Base-by-base conservation (phyloP, 2,888 invertebrate species). In the Oscheius onirici region DNA sequence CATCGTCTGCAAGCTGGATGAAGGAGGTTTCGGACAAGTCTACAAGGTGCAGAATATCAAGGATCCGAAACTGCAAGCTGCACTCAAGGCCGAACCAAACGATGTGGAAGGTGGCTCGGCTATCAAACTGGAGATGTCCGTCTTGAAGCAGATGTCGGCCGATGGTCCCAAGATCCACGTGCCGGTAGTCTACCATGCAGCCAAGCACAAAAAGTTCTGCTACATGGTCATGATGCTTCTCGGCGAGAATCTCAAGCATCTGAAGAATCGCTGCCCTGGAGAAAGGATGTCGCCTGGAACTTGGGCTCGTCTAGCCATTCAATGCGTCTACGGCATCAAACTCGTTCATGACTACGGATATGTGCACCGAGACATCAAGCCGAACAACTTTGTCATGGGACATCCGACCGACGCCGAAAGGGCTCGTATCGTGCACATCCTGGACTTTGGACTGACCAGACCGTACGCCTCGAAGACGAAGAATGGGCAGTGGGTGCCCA, bases 61-160 rank as follows among this genome's bases (percentile, higher is more conserved):
- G 13, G 3, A 11, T 3, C 24, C 11, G 8, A 24, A 3, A 6
- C 20, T 15, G 13, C 3, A 71, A 0, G 84, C 81, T 1, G 84
- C 84, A 10, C 73, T 84, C n/a, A 84, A 84, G 63, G 83, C 83
- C 8, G 84, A 84, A 58, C 77, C 84, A 11, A 83, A 81, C 70
- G 82, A 80, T n/a, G 74, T 79, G 10, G 83, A 83, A 65, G 83
- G 83, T n/a, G 84, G 83, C 70, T 75, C 78, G 15, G 83, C 83
- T 8, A 84, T 84, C 69, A 84, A 84, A 44, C 69, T 84, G 28
- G 83, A 83, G 69, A 69, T 74, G 17, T 65, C 60, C 13, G 75
- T 70, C 60, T 51, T 76, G 28, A 74, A 67, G 55, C 72, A 69
- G 67, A 71, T 74, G 41, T 69, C 72, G 28, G 71, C 51, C 26